phyloP scores from a whole-genome alignment of 2,888 invertebrate genomes.

The Stenotaenia linearis region DNA sequence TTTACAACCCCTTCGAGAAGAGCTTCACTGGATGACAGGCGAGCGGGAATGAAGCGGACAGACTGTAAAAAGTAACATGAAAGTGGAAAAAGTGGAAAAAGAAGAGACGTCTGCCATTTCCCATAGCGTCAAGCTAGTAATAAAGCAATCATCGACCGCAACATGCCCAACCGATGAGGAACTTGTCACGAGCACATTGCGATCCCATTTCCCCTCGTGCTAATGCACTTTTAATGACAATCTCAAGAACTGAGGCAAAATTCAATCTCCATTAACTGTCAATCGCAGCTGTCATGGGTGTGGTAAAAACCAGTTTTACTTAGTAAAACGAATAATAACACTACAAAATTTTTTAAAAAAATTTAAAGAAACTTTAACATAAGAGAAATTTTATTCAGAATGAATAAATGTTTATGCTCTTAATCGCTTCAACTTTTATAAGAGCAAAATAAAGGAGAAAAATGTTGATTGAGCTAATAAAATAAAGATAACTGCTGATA shows the following conservation, averaged over 20 bases:
- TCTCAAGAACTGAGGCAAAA: conserved; percentile 16
- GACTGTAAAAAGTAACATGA: neutral
- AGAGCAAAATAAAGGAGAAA: neutral
- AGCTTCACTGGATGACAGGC: neutral
- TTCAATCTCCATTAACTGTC: conserved; percentile 30
- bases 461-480: conserved; percentile 6
- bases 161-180: conserved; percentile 9
- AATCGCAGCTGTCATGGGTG: conserved; percentile 26
- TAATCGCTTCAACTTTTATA: neutral
- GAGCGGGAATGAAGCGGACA: neutral
- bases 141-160: conserved; percentile 19
- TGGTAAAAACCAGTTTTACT: neutral
- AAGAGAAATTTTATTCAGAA: neutral
- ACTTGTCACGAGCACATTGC: conserved; percentile 26
- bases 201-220: conserved; percentile 11
- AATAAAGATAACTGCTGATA: conserved; percentile 19
- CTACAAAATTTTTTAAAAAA: neutral
- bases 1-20: neutral
- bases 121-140: neutral
- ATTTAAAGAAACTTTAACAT: neutral
- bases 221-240: conserved; percentile 29
- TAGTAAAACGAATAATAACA: neutral
- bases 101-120: neutral
- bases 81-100: neutral
- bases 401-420: neutral